Percentiles rank a stretch among this genome's conserved stretches.
phyloP scores from a whole-genome alignment of 2,888 invertebrate genomes.

The Hermaeophaga mercurialis region DNA sequence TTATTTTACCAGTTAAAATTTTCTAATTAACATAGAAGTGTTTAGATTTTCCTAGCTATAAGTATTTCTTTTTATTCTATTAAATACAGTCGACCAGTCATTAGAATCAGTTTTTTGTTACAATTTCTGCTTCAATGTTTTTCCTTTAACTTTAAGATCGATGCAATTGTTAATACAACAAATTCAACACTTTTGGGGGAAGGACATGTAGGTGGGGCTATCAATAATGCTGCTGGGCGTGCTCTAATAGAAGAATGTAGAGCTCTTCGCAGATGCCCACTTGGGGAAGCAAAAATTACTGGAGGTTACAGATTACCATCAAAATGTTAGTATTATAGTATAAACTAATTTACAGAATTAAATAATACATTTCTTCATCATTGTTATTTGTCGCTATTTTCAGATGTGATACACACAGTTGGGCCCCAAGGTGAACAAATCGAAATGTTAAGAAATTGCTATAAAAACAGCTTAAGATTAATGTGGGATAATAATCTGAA shows the following conservation, averaged over 20 bases:
- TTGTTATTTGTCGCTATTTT: slow-evolving; percentile 46
- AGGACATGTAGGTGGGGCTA: slow-evolving; percentile 91
- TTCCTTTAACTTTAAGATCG: slow-evolving; percentile 64
- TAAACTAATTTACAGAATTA: too few species aligned
- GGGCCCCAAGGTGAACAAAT: slow-evolving; percentile 80
- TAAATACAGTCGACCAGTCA: too few species aligned
- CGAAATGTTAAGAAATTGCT: slow-evolving; percentile 69
- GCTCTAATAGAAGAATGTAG: slow-evolving; percentile 72
- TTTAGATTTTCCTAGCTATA: too few species aligned
- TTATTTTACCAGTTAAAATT: too few species aligned
- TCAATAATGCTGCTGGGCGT: slow-evolving; percentile 80
- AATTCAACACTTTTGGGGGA: slow-evolving; percentile 77
- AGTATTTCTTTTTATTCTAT: too few species aligned
- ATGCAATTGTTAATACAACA: slow-evolving; percentile 91
- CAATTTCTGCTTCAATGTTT: too few species aligned
- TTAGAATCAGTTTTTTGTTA: too few species aligned
- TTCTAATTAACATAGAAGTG: too few species aligned
- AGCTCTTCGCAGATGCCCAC: slow-evolving; percentile 73
- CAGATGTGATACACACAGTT: slow-evolving; percentile 89
- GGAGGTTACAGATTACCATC: slow-evolving; percentile 82
- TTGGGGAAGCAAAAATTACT: slow-evolving; percentile 83
- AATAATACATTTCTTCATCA: too few species aligned
- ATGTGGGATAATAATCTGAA: slow-evolving; percentile 63
- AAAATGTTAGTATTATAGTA: slow-evolving; percentile 74
- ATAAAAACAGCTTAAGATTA: slow-evolving; percentile 68